Percentiles rank a stretch among this genome's conserved stretches.
Conservation (phyloP, 2,113 vertebrate genomes). For the Taxidea taxus region DNA sequence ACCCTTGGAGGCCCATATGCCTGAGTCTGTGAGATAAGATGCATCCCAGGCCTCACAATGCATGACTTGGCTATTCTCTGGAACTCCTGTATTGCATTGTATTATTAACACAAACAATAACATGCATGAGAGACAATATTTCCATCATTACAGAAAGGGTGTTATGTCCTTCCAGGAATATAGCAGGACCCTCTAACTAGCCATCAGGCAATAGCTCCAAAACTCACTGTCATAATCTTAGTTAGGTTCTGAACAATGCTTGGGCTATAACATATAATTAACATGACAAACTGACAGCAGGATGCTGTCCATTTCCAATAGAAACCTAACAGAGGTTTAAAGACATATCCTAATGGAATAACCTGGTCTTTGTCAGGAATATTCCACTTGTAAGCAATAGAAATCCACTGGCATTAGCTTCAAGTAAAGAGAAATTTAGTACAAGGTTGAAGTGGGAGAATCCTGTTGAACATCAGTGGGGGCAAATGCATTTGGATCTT, state of each 20-base stretch:
- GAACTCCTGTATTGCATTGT: not conserved
- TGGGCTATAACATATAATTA: not conserved
- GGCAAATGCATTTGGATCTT: not conserved
- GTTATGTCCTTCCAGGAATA: not conserved
- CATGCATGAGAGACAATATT: not conserved
- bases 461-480: not conserved
- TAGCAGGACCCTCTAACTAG: not conserved
- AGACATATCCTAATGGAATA: not conserved
- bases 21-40: not conserved
- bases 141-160: not conserved
- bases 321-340: not conserved
- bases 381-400: not conserved
- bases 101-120: slow-evolving; percentile 8
- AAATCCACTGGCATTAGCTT: not conserved
- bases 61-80: not conserved
- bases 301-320: not conserved
- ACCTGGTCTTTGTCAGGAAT: not conserved
- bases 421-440: not conserved
- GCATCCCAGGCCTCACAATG: not conserved
- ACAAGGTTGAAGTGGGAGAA: not conserved
- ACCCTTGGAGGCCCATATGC: not conserved
- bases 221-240: not conserved
- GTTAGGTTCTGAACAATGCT: not conserved
- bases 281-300: not conserved
- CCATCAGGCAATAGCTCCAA: not conserved